Evolutionary conservation across 2,888 invertebrate genomes (phyloP).

Genomic region (Temnothorax ravouxi): DNA sequence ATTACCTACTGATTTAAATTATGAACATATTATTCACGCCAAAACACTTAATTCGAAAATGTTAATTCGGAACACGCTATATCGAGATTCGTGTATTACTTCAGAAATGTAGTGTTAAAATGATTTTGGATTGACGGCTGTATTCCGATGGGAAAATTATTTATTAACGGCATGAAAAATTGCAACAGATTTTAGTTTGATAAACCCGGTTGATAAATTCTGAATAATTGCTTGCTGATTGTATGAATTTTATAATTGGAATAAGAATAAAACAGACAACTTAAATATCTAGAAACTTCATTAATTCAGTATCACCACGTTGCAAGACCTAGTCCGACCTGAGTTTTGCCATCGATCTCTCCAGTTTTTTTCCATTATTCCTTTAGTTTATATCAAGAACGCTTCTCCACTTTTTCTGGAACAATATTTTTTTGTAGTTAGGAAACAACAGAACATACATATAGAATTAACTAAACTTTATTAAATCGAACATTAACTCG

Average conservation of each 20-base stretch:
- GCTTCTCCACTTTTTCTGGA: conserved; percentile 14
- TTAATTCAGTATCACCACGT: conserved; percentile 25
- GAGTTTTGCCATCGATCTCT: neutral
- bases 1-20: neutral
- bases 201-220: neutral
- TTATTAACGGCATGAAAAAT: conserved; percentile 2
- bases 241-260: conserved; percentile 20
- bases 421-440: neutral
- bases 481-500: conserved; percentile 65
- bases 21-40: neutral
- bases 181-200: neutral
- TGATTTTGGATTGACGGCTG: neutral
- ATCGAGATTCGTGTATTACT: neutral
- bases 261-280: conserved; percentile 16
- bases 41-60: neutral
- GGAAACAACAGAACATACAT: neutral
- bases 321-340: neutral
- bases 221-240: conserved; percentile 19
- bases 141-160: neutral
- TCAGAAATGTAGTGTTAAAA: neutral
- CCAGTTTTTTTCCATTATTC: neutral
- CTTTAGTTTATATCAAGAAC: neutral
- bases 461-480: conserved; percentile 1
- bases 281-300: neutral
- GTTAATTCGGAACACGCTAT: neutral